Base-by-base conservation (phyloP, 2,797 vertebrate genomes). In the Sebastes baramenuke region DNA sequence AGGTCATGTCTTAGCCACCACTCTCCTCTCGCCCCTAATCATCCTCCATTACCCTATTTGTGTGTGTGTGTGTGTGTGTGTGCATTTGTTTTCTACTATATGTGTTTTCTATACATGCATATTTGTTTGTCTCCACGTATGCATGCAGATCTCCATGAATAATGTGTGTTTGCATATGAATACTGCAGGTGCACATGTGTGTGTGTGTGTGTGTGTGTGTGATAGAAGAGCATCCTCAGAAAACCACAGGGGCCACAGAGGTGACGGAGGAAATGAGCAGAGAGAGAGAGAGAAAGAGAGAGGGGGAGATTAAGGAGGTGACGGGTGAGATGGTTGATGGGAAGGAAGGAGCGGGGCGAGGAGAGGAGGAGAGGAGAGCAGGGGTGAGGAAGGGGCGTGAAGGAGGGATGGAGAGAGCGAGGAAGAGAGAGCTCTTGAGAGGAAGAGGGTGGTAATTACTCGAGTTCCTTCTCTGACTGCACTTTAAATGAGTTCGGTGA, bases 1-100 rank as follows among this genome's bases (percentile, higher is more conserved):
- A 74, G 94, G 92, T 93, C 88, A 89, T 90, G 93, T 94, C 94
- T 95, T 94, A 85, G 82, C 81, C 34, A 38, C 75, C 75, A 71
- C 81, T 83, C 83, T 81, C 72, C 88, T 83, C 85, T 84, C 73
- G 60, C 71, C 88, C 75, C 79, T 92, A 93, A 93, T 94, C 93
- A 92, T 92, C 89, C 88, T 86, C 84, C 82, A 95, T 93, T 93
- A 94, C 88, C 86, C 80, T 72, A 76, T 86, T 80, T 85, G 54
- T 72, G 13, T 61, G 77, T 61, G 56, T 66, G 60, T 74, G 46
- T 36, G 34, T 36, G 34, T 38, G 36, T 38, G 13, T 77, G 64
- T 61, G 54, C 11, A 54, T 64, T 27, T 67, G 69, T 55, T 67
- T 67, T 67, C 52, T 20, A 8, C 24, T 24, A 2, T 25, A 24